Conservation (phyloP, 2,888 invertebrate species). For the Autographa pulchrina region DNA sequence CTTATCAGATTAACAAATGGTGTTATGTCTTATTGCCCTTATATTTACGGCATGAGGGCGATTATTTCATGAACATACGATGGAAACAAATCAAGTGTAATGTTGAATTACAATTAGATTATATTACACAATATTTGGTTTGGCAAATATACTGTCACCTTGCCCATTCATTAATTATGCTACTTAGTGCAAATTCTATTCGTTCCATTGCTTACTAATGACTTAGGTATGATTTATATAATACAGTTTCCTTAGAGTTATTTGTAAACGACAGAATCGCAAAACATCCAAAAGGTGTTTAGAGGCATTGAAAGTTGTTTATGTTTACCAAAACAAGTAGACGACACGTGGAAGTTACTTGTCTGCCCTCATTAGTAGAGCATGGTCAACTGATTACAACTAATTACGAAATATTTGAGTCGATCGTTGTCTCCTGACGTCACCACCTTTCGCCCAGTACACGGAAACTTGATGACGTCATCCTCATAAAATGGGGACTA, state of each 20-base stretch:
- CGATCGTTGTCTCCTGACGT: conserved; percentile 5
- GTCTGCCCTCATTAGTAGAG: conserved; percentile 28
- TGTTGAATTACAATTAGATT: too few relatives aligned
- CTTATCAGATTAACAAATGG: too few relatives aligned
- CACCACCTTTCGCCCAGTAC: conserved; percentile 13
- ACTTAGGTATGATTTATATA: not conserved
- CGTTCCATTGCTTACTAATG: not conserved
- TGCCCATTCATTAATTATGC: not conserved
- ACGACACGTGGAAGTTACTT: conserved; percentile 15
- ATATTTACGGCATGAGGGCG: too few relatives aligned
- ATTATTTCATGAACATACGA: too few relatives aligned
- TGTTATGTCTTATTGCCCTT: too few relatives aligned
- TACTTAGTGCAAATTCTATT: not conserved
- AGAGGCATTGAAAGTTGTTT: not conserved
- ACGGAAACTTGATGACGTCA: conserved; percentile 11
- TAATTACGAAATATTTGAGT: conserved; percentile 26
- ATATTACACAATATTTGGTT: too few relatives aligned
- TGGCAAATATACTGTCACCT: not conserved
- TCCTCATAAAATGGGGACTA: not conserved
- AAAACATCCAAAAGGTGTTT: not conserved
- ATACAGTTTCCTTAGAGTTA: not conserved
- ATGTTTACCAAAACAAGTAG: not conserved
- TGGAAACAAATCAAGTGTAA: too few relatives aligned
- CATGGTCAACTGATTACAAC: conserved; percentile 15
- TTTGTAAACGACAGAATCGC: not conserved